phyloP scores from a whole-genome alignment of 2,888 invertebrate genomes.

The Endotricha flammealis region DNA sequence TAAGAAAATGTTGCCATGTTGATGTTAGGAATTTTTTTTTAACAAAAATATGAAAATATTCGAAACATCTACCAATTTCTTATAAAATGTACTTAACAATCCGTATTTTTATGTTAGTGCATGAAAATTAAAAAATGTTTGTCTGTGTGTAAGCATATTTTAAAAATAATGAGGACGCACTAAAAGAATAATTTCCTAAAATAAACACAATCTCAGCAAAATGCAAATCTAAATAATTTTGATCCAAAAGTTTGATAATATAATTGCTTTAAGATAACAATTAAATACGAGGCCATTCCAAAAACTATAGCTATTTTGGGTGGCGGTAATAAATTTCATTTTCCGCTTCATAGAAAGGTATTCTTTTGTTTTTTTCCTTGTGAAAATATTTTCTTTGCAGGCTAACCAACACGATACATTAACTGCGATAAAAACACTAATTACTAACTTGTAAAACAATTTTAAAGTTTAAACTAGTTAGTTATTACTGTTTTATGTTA shows the following conservation, averaged over 20 bases:
- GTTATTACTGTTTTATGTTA: too few relatives aligned
- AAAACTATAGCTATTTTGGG: not conserved
- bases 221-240: not conserved
- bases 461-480: slow-evolving; percentile 2
- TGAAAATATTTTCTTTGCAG: slow-evolving; percentile 13
- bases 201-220: not conserved
- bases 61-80: too few relatives aligned
- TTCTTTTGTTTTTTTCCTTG: slow-evolving; percentile 17
- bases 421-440: slow-evolving; percentile 40
- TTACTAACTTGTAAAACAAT: slow-evolving; percentile 24
- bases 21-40: too few relatives aligned
- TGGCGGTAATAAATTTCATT: not conserved
- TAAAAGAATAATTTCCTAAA: too few relatives aligned
- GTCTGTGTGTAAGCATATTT: too few relatives aligned
- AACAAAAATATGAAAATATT: too few relatives aligned
- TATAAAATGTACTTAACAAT: too few relatives aligned
- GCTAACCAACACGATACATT: slow-evolving; percentile 13
- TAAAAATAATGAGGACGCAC: too few relatives aligned
- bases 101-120: too few relatives aligned
- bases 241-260: not conserved
- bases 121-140: too few relatives aligned
- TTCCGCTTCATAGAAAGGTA: not conserved
- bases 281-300: not conserved
- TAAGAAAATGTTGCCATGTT: too few relatives aligned
- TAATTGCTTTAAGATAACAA: not conserved